Evolutionary conservation across 2,797 vertebrate genomes (phyloP).

Genomic region (Notoglanidium macrostoma): DNA sequence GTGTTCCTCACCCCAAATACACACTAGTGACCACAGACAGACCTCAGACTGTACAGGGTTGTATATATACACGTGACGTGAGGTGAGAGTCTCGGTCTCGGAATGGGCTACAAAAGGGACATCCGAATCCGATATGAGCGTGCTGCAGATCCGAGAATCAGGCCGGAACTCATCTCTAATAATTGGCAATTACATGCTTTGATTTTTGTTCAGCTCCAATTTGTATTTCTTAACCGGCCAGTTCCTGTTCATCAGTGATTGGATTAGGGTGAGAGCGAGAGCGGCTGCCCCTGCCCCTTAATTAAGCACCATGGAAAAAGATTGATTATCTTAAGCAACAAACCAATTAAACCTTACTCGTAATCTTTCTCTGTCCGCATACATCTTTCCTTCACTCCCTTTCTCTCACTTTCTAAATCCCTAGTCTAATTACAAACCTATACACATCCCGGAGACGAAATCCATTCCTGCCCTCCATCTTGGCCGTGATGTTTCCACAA

Average conservation of each 20-base stretch:
- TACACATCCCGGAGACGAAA: neutral
- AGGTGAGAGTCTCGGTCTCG: neutral
- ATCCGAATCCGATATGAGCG: neutral
- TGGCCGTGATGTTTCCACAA: constrained; percentile 25
- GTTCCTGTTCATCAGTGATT: constrained; percentile 60
- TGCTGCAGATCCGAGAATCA: neutral
- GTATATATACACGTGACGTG: neutral
- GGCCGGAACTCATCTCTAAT: constrained; percentile 41
- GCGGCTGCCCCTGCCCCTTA: constrained; percentile 62
- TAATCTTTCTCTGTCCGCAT: constrained; percentile 44
- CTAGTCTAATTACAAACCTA: constrained; percentile 22
- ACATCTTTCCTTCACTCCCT: constrained; percentile 34
- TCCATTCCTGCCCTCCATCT: constrained; percentile 28
- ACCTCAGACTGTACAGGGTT: neutral
- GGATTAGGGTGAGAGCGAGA: constrained; percentile 57
- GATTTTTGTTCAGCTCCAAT: constrained; percentile 57
- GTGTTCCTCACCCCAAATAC: neutral
- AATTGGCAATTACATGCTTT: constrained; percentile 60
- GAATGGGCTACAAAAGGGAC: neutral
- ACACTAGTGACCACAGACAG: neutral
- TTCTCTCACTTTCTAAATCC: constrained; percentile 7
- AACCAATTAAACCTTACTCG: constrained; percentile 69
- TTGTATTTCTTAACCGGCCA: constrained; percentile 55
- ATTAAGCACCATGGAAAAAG: constrained; percentile 64
- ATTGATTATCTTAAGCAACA: constrained; percentile 69